A percentile compares a stretch with the other conserved stretches of the same genome.
Conservation (phyloP, 2,113 vertebrate genomes). For the Pimephales promelas region DNA sequence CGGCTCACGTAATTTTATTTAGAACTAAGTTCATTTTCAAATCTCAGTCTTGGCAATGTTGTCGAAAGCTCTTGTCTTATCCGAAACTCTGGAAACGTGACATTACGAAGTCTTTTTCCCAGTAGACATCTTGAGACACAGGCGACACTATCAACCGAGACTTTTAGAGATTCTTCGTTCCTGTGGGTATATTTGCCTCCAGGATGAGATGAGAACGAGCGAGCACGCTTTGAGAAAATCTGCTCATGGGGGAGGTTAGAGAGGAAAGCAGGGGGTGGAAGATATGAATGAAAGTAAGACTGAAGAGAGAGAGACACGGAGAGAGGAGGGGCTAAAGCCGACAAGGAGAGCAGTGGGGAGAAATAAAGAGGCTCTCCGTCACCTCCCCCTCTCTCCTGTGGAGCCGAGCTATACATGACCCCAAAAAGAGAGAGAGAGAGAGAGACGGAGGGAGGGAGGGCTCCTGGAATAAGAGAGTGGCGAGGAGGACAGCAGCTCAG, state of each 20-base stretch:
- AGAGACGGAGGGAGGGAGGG: slow-evolving; percentile 54
- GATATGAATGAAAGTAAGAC: slow-evolving; percentile 79
- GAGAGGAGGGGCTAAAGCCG: slow-evolving; percentile 60
- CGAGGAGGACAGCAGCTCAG: slow-evolving; percentile 47
- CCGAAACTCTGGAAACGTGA: background rate
- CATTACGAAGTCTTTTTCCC: background rate
- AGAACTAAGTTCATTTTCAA: background rate
- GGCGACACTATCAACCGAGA: background rate
- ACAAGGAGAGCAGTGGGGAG: slow-evolving; percentile 77
- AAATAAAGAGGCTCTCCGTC: slow-evolving; percentile 68
- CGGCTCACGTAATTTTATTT: background rate
- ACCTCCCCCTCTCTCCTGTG: slow-evolving; percentile 74
- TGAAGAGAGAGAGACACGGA: slow-evolving; percentile 67
- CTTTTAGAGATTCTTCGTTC: background rate
- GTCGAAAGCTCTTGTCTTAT: background rate
- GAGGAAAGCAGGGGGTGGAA: slow-evolving; percentile 61
- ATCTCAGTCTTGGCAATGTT: background rate
- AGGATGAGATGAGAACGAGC: slow-evolving; percentile 49
- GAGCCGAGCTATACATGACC: slow-evolving; percentile 70
- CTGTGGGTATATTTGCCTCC: background rate
- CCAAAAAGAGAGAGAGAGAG: slow-evolving; percentile 67
- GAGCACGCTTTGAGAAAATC: slow-evolving; percentile 47
- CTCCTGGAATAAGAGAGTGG: slow-evolving; percentile 53
- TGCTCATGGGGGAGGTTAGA: slow-evolving; percentile 47
- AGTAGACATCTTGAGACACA: background rate